Evolutionary conservation across 2,113 vertebrate species (phyloP).

Genomic region (Synchiropus splendidus): DNA sequence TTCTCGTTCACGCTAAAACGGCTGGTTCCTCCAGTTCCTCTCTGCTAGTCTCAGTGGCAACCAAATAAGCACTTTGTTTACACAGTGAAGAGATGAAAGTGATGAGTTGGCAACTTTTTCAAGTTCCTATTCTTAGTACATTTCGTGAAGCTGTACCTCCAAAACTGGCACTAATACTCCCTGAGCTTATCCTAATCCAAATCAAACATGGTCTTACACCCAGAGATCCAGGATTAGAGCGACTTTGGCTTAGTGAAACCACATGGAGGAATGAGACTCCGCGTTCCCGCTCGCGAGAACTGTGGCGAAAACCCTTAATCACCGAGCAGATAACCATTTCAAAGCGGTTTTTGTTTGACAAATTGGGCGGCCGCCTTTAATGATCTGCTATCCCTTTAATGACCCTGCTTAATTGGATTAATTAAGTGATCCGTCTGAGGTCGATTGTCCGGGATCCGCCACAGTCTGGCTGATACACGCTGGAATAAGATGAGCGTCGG

Average conservation of each 20-base stretch:
- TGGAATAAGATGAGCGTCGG: too few species aligned
- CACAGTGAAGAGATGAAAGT: too few species aligned
- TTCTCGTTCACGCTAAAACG: too few species aligned
- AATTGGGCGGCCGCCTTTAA: slow-evolving; percentile 33
- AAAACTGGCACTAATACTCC: slow-evolving; percentile 48
- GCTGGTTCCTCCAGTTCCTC: too few species aligned
- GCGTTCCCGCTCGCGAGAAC: slow-evolving; percentile 32
- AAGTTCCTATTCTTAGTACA: too few species aligned
- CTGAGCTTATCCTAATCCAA: slow-evolving; percentile 56
- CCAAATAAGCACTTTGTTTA: too few species aligned
- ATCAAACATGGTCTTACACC: slow-evolving; percentile 53
- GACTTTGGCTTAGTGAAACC: slow-evolving; percentile 39
- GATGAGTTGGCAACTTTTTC: too few species aligned
- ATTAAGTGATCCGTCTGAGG: slow-evolving; percentile 56
- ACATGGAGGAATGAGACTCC: slow-evolving; percentile 40
- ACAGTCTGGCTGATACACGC: slow-evolving; percentile 27
- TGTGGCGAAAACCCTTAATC: slow-evolving; percentile 30
- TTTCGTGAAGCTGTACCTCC: slow-evolving; percentile 29
- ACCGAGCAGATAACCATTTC: slow-evolving; percentile 50
- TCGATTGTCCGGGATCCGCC: slow-evolving; percentile 49
- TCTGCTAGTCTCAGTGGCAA: too few species aligned
- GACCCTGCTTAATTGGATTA: slow-evolving; percentile 61
- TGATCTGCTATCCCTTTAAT: slow-evolving; percentile 42
- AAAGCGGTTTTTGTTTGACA: slow-evolving; percentile 46
- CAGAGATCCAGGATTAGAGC: slow-evolving; percentile 53